Evolutionary conservation across 1,140 invertebrate genomes (phyloP), one percentile per base, ranked within the genome.

Genomic region (Carposina sasakii): DNA sequence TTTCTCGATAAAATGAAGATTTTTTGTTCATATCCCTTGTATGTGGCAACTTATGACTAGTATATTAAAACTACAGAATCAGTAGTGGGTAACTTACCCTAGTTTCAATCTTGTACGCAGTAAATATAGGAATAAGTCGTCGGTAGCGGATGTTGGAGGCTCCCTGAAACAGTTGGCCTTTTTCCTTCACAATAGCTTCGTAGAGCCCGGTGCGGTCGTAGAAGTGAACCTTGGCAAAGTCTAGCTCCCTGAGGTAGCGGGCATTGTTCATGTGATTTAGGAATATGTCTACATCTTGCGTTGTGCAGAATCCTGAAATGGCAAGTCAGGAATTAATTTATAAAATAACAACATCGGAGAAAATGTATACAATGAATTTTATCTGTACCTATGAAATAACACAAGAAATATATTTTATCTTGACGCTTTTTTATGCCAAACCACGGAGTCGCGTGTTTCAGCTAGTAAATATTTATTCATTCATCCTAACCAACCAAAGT

Each of bases 201-300:
- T 90, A 91, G 1, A 92, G 77, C 12, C 90, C 89, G 12, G 87
- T 88, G 51, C 87, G 64, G 19, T 90, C 88, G 48, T 91, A 92
- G 65, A 89, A 92, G 49, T 91, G 87, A 61, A 93, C 92, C 12
- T 92, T 84, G 6, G 90, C 92, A 76, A 94, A 93, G 69, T 94
- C 92, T 50, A 93, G 71, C 67, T 94, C 92, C 10, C 92, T 84
- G 3, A 93, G 57, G 49, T 92, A 94, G 10, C 92, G 86, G 0
- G 91, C 90, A 66, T 94, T 94, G 68, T 94, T 94, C 92, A 94
- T 94, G 67, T 94, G 92, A 1, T 85, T 84, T 0, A 92, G 74
- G 26, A 91, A 87, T 31, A 92, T 85, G 65, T 94, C 93, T 13
- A 94, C 81, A 67, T 94, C 93, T 62, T 91, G 90, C 0, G 90